Evolutionary conservation across 2,797 vertebrate genomes (phyloP), one percentile per base, ranked within the genome.

Genomic region (Pipistrellus pipistrellus): DNA sequence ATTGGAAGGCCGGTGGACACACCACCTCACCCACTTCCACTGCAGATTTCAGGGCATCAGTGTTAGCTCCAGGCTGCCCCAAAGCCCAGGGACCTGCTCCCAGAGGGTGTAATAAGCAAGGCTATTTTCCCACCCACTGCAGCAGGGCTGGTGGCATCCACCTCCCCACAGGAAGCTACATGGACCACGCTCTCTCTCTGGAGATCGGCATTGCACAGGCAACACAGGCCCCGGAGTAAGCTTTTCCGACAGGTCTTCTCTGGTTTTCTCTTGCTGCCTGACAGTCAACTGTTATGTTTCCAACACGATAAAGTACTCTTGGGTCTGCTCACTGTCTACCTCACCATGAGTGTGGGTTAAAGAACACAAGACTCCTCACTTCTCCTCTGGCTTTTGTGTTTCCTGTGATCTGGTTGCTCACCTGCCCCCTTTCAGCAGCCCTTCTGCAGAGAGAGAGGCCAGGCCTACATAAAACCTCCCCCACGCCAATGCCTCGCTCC

Each of bases 91-190:
- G 18, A 68, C 51, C 30, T 59, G 53, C 78, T 88, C 73, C 35
- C 18, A 89, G 30, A 55, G 48, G 21, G 25, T 25, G 2, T n/a
- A 35, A 1, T 38, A 94, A 68, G 13, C 90, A 90, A 1, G 27
- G 32, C 57, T 80, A 0, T 48, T 72, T 82, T 85, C 82, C 55
- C 15, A 53, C 62, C 0, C 38, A 62, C 32, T n/a, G 46, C 32
- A 55, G 57, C 78, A 76, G 76, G 78, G 38, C 35, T 68, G 27
- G 8, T 6, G 88, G 21, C 21, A 8, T 44, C 73, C 2, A 57
- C 27, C 12, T 86, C 13, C n/a, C 38, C 87, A 55, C 10, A 90
- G 91, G 51, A 93, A 76, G 76, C 59, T 93, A 92, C 9, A 25
- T 15, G 87, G 68, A 21, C 25, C 13, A 4, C 1, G 8, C 18